Evolutionary conservation across 2,113 vertebrate genomes (phyloP), one percentile per base, ranked within the genome.

Genomic region (Tragelaphus imberbis): DNA sequence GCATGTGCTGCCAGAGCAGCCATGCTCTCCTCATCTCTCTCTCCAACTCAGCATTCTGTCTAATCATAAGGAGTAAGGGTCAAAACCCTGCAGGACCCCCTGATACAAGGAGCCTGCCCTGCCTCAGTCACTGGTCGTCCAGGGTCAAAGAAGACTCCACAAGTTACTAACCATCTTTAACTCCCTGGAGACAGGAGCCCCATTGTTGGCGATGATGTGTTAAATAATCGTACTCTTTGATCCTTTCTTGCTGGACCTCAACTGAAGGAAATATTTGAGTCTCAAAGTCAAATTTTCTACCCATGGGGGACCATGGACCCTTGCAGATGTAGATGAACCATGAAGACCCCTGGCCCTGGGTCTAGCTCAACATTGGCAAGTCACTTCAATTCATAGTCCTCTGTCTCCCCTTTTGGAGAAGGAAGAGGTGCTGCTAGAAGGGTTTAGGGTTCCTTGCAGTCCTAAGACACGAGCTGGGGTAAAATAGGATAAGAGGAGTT

Each of bases 221-320:
- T 1, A 13, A 53, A 14, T 7, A 17, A 7, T 4, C 0, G 0
- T 1, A 11, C 40, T 44, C 25, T 56, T 49, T 21, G 13, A 11
- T 36, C 63, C n/a, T 12, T 40, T 44, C 23, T 36, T 0, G 6
- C 47, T 28, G 58, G 59, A n/a, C 28, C 28, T 58, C 28, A 40
- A 8, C 25, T 21, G 81, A 30, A 79, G 25, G 68, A 63, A 51
- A 79, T 44, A 85, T 2, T 3, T 15, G 56, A 27, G 86, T 40
- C 75, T 94, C 90, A 13, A 12, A 25, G 65, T 19, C 5, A 1
- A 77, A 15, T 23, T 2, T 55, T 53, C n/a, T 53, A 33, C 65
- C 93, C 77, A 47, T 12, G 3, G 4, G 14, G 63, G 25, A 55
- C 53, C 51, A 3, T 10, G 61, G 44, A 27, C 36, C 71, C 71